Base-by-base conservation (phyloP, 2,797 vertebrate genomes). In the Loriculus beryllinus region DNA sequence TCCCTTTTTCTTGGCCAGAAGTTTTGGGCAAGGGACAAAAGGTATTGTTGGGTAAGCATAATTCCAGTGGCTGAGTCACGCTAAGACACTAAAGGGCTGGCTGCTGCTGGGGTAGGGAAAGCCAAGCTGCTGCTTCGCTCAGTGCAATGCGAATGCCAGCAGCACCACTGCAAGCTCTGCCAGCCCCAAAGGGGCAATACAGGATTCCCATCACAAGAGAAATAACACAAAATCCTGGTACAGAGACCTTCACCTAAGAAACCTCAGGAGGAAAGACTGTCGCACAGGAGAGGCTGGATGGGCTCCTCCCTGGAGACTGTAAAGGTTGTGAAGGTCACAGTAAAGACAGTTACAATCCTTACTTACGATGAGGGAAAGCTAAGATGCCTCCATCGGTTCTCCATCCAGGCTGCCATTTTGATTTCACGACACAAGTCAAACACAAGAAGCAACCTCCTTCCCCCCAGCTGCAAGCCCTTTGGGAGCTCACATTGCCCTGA, bases 21-120 rank as follows among this genome's bases (percentile, higher is more conserved):
- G 93, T 96, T 98, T 97, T 97, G 96, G 97, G 96, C 96, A 97
- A 98, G 97, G 96, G 97, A 98, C 97, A 97, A 97, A 97, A 98
- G 97, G 94, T 96, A 97, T 96, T 97, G 97, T 97, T 97, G 87
- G 95, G 82, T 78, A 90, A 97, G 96, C 95, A 94, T 33, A 96
- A 96, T 95, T 92, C 94, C 74, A 88, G 96, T 49, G 93, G 91
- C 97, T 97, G 97, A 98, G 96, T 97, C 97, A 97, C 82, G 2
- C 67, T 47, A 89, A 96, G 97, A 96, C 96, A 95, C 97, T 86
- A 64, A 85, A 82, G 95, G 14, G 5, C 88, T 96, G 96, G 97
- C 96, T 94, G 95, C 92, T 91, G 90, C 82, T 72, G 94, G 80
- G 92, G 92, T 75, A 69, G 54, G 87, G 92, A 6, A 76, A 96